Evolutionary conservation across 2,888 invertebrate species (phyloP).

Genomic region (Anaspis maculata): DNA sequence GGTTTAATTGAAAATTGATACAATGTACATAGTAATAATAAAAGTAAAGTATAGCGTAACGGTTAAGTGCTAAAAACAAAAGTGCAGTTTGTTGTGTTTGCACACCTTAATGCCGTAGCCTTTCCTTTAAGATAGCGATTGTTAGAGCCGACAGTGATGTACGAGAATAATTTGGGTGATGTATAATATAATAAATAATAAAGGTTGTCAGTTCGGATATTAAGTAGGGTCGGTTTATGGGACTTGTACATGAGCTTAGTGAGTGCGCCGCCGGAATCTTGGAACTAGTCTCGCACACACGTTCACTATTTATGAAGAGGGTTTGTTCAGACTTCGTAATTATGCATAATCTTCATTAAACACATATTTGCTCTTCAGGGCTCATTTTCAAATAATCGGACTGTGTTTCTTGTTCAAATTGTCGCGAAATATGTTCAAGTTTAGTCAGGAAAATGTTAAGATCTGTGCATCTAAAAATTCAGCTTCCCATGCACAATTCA

Average conservation of each 20-base stretch:
- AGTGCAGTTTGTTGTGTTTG: background rate
- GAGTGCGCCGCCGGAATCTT: conserved; percentile 14
- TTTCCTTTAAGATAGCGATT: conserved; percentile 17
- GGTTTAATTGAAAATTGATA: conserved; percentile 6
- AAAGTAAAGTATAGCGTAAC: too few relatives aligned
- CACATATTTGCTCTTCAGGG: conserved; percentile 13
- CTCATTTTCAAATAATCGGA: too few relatives aligned
- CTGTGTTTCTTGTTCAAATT: too few relatives aligned
- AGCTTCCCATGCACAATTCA: too few relatives aligned
- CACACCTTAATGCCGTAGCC: conserved; percentile 6
- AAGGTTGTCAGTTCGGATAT: conserved; percentile 32
- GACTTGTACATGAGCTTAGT: conserved; percentile 17
- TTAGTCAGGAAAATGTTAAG: too few relatives aligned
- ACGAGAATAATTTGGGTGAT: conserved; percentile 30
- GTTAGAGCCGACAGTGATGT: conserved; percentile 29
- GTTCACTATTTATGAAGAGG: conserved; percentile 15
- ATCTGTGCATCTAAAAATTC: too few relatives aligned
- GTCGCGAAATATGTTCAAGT: too few relatives aligned
- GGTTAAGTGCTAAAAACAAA: too few relatives aligned
- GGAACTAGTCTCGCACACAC: conserved; percentile 15
- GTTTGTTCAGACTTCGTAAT: conserved; percentile 13
- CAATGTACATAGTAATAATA: too few relatives aligned
- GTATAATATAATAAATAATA: conserved; percentile 33
- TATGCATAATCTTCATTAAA: conserved; percentile 15
- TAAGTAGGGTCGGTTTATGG: conserved; percentile 25